Evolutionary conservation across 2,113 vertebrate genomes (phyloP), one percentile per base, ranked within the genome.

Genomic region (Stegostoma tigrinum): DNA sequence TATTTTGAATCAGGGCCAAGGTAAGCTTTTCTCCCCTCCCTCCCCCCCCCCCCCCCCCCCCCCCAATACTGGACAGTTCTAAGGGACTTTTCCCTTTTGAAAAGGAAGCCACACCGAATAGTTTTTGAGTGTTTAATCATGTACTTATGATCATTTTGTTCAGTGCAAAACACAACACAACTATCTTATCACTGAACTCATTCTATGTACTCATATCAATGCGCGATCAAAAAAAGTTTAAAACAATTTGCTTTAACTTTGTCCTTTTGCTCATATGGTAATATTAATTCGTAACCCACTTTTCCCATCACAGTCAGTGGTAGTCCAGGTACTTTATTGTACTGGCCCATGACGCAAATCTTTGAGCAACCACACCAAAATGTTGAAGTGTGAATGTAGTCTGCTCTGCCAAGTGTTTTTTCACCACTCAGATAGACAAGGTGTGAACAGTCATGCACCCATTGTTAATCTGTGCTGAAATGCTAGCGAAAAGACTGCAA

Each of bases 381-480:
- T 93, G n/a, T 93, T 3, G 34, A 38, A 66, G n/a, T 0, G 61
- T n/a, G 38, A 93, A 64, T 93, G 6, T 64, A n/a, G 19, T 67
- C 5, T 38, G 34, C 30, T 34, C 0, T 66, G 64, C 34, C 34
- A 67, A 0, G 19, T 66, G 34, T 93, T 93, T 66, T 61, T 93
- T 66, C 61, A 67, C 10, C 21, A n/a, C 38, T 66, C 61, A n/a
- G 5, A 2, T 93, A 5, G 15, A 19, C 55, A 24, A 7, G 8
- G 17, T 38, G 3, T 91, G 89, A 38, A 67, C 15, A 17, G 6
- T 38, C 17, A 66, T 93, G 89, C 55, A 8, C 61, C 87, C 61
- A 66, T 21, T 93, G 23, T 93, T 93, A 93, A 93, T 38, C 89
- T 66, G n/a, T 93, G 38, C n/a, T 93, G 89, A 66, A 61, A 64